A percentile compares a stretch with the other conserved stretches of the same genome.
Conservation (phyloP, 2,113 vertebrate species). For the Macquaria ambigua region DNA sequence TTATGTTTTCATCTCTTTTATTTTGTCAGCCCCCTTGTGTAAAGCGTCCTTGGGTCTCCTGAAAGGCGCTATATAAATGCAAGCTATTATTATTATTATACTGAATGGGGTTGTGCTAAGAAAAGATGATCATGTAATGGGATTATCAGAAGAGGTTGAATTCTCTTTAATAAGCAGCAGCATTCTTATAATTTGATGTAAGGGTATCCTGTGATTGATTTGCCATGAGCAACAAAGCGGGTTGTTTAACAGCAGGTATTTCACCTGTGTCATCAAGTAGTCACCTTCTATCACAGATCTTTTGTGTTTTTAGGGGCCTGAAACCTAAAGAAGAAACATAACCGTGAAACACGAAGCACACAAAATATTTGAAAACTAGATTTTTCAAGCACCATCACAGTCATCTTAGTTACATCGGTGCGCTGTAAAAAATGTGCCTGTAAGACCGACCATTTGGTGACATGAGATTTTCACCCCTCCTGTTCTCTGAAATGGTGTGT, state of each 20-base stretch:
- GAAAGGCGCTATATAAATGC: no score
- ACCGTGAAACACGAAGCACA: background rate
- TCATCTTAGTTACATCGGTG: background rate
- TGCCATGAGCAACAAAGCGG: background rate
- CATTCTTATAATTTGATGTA: background rate
- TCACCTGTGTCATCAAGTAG: background rate
- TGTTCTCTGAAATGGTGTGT: background rate
- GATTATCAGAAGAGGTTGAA: background rate
- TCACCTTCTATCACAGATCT: background rate
- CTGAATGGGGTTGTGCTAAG: background rate
- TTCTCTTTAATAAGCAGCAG: background rate
- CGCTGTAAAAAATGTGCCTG: background rate
- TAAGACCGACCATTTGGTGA: background rate
- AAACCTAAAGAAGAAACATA: background rate
- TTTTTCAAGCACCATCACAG: background rate
- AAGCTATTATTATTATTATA: no score
- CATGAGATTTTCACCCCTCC: slow-evolving; percentile 7
- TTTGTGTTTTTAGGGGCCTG: background rate
- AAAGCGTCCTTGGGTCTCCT: no score
- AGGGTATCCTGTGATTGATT: background rate
- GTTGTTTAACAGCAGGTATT: background rate
- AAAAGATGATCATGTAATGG: background rate
- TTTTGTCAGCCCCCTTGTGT: no score
- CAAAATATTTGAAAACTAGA: background rate
- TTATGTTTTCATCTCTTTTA: no score